These are phyloP conservation scores for Geodia barretti DNA, from an alignment of 37 sponge, comb jelly and placozoan genomes.

Conservation along the genomic window DNA sequence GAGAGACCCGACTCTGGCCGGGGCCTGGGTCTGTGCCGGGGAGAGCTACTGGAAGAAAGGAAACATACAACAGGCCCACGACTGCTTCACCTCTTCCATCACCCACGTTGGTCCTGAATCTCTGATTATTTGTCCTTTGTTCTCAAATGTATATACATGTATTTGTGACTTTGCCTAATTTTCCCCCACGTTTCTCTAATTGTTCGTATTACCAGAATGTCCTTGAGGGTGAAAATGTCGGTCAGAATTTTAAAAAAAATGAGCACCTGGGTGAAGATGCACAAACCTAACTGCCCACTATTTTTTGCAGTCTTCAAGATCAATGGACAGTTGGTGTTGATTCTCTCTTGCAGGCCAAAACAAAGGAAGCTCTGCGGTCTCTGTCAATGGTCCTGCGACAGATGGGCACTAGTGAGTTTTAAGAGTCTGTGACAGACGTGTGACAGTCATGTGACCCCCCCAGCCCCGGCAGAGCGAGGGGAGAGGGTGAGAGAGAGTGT, in stretches of 20 bases:
- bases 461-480: conserved; percentile 52
- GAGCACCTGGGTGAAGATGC: no score
- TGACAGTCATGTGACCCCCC: neutral
- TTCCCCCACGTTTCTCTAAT: neutral
- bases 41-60: conserved; percentile 88
- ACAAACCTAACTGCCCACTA: no score
- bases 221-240: no score
- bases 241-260: no score
- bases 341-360: conserved; percentile 41
- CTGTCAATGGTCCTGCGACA: conserved; percentile 82
- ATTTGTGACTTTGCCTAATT: neutral
- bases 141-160: neutral
- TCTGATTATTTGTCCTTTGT: no score
- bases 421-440: neutral
- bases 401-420: conserved; percentile 46
- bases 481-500: conserved; percentile 61
- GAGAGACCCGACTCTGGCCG: conserved; percentile 59
- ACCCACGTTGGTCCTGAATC: conserved; percentile 41
- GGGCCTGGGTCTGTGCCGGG: conserved; percentile 81
- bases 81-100: conserved; percentile 82
- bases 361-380: conserved; percentile 68
- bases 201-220: no score
- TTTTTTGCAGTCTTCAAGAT: no score
- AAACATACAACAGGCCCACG: conserved; percentile 61
- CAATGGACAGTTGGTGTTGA: neutral